Base-by-base conservation (phyloP, 2,113 vertebrate species). In the Gavia stellata region DNA sequence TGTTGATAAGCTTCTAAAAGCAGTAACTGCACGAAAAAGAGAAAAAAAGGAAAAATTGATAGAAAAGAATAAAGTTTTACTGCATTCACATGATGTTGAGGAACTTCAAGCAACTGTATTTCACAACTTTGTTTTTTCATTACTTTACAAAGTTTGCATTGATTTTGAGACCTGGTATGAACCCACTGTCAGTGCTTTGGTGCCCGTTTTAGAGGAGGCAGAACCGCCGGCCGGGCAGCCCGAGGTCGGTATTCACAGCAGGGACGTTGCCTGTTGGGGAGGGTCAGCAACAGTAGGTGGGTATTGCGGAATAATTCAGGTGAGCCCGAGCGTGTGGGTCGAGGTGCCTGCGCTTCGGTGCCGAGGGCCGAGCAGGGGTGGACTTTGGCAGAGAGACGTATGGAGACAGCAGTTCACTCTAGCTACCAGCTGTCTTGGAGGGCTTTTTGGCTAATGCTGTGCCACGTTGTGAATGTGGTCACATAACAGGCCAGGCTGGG, bases 121-220 rank as follows among this genome's bases (percentile, higher is more conserved):
- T n/a, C 1, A 0, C n/a, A 14, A 1, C 38, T 74, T 81, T 1
- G 1, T 3, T n/a, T 23, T 31, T 62, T 66, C 0, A 0, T 83
- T 47, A 36, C n/a, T 74, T 80, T 78, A 26, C 15, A 52, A 56
- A 74, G 28, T 6, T 55, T 34, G 31, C 3, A 1, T 53, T 74
- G 40, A 55, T 28, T 81, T 85, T 82, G 53, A 38, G 40, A 44
- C 33, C 8, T 0, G 3, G 21, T 63, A 9, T 80, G 71, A 90
- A 62, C 20, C 15, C 33, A 23, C 4, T 33, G 1, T 44, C 50
- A 72, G 10, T 88, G 44, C 26, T 88, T 55, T 50, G 47, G 26
- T 91, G 58, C n/a, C 42, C 24, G 1, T 62, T 85, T 86, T 53
- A 12, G 28, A 63, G 38, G 49, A 53, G 42, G 15, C 42, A 85